Conservation (phyloP, 2,113 vertebrate genomes). For the Crotalus helleri region DNA sequence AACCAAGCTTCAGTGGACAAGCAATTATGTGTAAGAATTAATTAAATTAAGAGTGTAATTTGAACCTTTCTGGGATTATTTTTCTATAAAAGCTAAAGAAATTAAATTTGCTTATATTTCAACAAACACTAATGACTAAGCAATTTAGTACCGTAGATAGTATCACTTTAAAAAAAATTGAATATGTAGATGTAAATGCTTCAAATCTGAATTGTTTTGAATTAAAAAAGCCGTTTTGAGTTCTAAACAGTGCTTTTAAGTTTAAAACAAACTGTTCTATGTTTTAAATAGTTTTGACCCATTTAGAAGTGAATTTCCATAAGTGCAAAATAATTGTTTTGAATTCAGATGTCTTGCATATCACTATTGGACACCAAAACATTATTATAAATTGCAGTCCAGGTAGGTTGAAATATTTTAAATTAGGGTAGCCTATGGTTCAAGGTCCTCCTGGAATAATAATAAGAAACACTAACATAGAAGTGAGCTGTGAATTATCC, state of each 20-base stretch:
- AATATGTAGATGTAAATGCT: background rate
- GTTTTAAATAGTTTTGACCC: background rate
- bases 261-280: background rate
- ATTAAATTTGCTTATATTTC: background rate
- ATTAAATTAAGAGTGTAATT: background rate
- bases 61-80: background rate
- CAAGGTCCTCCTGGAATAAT: background rate
- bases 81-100: background rate
- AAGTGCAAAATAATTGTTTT: background rate
- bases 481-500: slow-evolving; percentile 25
- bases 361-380: background rate
- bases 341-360: background rate
- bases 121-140: slow-evolving; percentile 1
- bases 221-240: background rate
- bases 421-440: slow-evolving; percentile 10
- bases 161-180: background rate
- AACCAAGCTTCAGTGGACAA: background rate
- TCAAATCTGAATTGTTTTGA: background rate
- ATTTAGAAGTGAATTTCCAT: background rate
- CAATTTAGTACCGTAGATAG: background rate
- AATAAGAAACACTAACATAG: background rate
- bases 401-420: background rate
- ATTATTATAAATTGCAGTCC: background rate
- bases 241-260: background rate
- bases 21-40: background rate